phyloP scores from a whole-genome alignment of 2,113 vertebrate genomes.

The Oncorhynchus kisutch region DNA sequence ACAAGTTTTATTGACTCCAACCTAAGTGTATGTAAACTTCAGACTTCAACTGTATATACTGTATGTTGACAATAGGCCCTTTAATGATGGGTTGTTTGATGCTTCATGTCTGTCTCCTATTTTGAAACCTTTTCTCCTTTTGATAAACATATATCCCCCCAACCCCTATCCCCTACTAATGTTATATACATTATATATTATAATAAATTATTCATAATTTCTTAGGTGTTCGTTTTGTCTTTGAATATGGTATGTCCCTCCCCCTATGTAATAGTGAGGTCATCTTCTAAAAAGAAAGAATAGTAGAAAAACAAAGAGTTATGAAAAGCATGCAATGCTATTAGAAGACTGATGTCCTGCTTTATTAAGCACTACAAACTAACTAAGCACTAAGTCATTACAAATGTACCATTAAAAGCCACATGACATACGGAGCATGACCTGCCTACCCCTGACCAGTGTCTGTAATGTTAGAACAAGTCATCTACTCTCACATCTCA shows the following conservation, averaged over 20 bases:
- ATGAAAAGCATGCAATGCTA: not conserved
- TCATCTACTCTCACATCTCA: not conserved
- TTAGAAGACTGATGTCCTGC: too few species aligned
- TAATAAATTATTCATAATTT: not conserved
- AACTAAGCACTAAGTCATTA: not conserved
- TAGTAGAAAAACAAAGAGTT: constrained; percentile 1
- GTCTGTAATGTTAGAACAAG: not conserved
- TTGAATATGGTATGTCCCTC: not conserved
- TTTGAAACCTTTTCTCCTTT: not conserved
- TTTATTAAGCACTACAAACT: not conserved
- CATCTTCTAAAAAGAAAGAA: constrained; percentile 2
- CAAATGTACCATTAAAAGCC: not conserved
- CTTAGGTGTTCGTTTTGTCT: not conserved
- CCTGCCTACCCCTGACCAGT: not conserved
- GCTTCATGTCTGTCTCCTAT: not conserved
- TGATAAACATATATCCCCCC: not conserved
- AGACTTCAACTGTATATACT: too few species aligned
- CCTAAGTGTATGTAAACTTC: too few species aligned
- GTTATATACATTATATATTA: too few species aligned
- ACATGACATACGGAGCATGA: not conserved
- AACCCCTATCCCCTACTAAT: not conserved
- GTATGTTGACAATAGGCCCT: not conserved
- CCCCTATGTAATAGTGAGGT: not conserved
- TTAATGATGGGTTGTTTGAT: not conserved
- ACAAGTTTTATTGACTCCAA: too few species aligned